A percentile compares a stretch with the other conserved stretches of the same genome.
phyloP scores from a whole-genome alignment of 1,140 invertebrate genomes.

The Diprion similis region DNA sequence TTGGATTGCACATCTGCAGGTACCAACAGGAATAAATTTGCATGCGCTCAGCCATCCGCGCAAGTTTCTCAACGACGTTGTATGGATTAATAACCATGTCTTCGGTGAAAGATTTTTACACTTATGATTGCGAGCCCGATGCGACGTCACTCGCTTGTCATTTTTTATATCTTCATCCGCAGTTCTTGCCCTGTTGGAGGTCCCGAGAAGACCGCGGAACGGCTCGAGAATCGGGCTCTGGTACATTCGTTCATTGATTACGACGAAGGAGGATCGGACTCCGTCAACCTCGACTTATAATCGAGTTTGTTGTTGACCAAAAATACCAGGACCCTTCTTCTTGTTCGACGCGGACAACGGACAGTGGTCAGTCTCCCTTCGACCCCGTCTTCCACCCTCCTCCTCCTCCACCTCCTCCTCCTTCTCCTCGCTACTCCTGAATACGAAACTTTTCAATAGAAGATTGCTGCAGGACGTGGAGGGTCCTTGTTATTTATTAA shows the following conservation, averaged over 20 bases:
- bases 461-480: background rate
- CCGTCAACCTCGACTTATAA: background rate
- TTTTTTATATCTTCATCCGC: background rate
- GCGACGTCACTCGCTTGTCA: background rate
- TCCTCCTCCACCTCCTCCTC: constrained; percentile 17
- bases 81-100: no score
- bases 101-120: no score
- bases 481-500: background rate
- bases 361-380: background rate
- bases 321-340: background rate
- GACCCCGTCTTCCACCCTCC: background rate
- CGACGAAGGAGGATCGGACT: background rate
- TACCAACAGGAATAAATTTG: background rate
- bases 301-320: background rate
- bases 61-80: background rate
- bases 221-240: no score
- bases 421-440: constrained; percentile 15
- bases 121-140: no score
- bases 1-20: background rate
- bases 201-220: background rate
- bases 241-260: background rate
- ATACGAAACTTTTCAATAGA: constrained; percentile 1
- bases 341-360: background rate
- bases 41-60: background rate
- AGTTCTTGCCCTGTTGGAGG: background rate